Evolutionary conservation across 2,888 invertebrate genomes (phyloP), one percentile per base, ranked within the genome.

Genomic region (Tetheella fluctuosa): DNA sequence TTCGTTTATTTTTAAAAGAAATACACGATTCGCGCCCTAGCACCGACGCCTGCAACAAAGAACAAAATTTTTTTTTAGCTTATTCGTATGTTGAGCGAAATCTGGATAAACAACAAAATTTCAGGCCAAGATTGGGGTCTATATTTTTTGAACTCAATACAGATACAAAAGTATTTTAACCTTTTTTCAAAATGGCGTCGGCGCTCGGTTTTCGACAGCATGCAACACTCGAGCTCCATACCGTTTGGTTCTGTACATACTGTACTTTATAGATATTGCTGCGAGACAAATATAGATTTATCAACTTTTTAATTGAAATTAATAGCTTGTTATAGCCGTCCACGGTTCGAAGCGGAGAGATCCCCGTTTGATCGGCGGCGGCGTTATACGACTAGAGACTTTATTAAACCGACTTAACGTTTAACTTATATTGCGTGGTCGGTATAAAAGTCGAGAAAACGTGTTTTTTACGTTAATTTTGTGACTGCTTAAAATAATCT

Each of bases 231-330:
- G 65, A 76, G 76, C 79, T 80, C 54, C 82, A 80, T 83, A 76
- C 69, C 64, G 69, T 80, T 76, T 76, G 76, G 74, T 80, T 79
- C 73, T 86, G 85, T 86, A 85, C 81, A 86, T 85, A 88, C 67
- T 65, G 64, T 71, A 72, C 68, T 68, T 73, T 73, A 64, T 78
- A 76, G 72, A 67, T 71, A 77, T 75, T 79, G 79, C 74, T 74
- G 69, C 76, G 77, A 73, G 64, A 75, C 67, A 75, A 67, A 68
- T 64, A 57, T 64, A 66, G 67, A 62, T 66, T 59, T 64, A 68
- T 62, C 63, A 64, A 63, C 54, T 48, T 48, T 48, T 48, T 20
- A 10, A 20, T 48, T 20, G 20, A 48, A 10, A 20, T 48, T 20
- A 48, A 48, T 10, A 48, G 48, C 48, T 48, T 48, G 0, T 20